phyloP scores from a whole-genome alignment of 2,113 vertebrate genomes.

The Eulemur rufifrons region DNA sequence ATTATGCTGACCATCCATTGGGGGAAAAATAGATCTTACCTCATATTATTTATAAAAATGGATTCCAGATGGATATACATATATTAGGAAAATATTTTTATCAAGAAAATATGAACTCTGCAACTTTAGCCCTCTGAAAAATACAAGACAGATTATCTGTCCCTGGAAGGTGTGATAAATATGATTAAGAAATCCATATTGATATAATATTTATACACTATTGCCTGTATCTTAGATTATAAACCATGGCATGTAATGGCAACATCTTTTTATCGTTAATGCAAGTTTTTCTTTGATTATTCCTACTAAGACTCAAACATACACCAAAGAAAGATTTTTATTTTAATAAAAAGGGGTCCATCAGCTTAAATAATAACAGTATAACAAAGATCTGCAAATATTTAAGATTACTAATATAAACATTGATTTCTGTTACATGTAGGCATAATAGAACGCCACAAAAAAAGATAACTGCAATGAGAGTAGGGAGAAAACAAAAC shows the following conservation, averaged over 20 bases:
- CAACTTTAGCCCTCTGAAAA: neutral
- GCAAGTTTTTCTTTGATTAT: neutral
- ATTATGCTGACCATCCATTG: neutral
- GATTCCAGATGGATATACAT: neutral
- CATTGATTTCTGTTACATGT: neutral
- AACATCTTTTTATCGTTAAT: neutral
- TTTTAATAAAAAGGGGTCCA: neutral
- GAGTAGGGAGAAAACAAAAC: neutral
- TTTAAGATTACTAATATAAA: neutral
- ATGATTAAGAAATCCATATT: neutral
- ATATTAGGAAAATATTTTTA: conserved; percentile 6
- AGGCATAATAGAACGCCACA: neutral
- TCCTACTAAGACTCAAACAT: neutral
- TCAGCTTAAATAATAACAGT: neutral
- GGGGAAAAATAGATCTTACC: neutral
- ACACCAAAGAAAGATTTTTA: neutral
- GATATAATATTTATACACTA: neutral
- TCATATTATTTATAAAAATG: neutral
- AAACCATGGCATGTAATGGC: neutral
- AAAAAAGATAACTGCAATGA: neutral
- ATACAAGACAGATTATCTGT: neutral
- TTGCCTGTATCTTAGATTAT: neutral
- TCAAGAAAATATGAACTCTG: conserved; percentile 28
- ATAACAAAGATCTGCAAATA: conserved; percentile 13
- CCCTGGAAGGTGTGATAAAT: neutral